A percentile compares a stretch with the other conserved stretches of the same genome.
Conservation (phyloP, 2,797 vertebrate genomes). For the Onychomys torridus region DNA sequence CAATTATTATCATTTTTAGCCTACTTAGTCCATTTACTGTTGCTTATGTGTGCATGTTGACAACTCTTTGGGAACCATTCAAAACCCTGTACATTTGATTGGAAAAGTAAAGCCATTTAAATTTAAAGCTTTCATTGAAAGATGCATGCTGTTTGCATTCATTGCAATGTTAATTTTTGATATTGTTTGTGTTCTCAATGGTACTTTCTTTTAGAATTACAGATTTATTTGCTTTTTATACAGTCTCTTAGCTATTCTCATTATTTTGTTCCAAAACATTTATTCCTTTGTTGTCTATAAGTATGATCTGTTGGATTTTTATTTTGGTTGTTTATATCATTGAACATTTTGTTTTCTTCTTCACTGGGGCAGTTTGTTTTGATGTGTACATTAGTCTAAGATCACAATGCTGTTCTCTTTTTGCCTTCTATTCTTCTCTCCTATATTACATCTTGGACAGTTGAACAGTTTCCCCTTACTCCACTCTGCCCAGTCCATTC, state of each 20-base stretch:
- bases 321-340: neutral
- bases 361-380: neutral
- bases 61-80: neutral
- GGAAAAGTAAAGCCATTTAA: neutral
- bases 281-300: neutral
- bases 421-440: too few species aligned
- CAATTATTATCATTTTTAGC: neutral
- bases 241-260: too few species aligned
- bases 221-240: too few species aligned
- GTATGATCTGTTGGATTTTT: neutral
- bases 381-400: neutral
- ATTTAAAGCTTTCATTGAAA: neutral
- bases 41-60: neutral
- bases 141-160: neutral
- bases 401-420: neutral
- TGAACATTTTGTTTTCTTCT: neutral
- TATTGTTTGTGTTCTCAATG: neutral
- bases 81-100: neutral
- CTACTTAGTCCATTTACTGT: neutral
- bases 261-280: neutral
- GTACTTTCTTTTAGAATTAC: too few species aligned
- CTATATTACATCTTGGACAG: too few species aligned
- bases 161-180: neutral
- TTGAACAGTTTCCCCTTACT: too few species aligned
- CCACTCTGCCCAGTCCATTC: too few species aligned